phyloP scores from a whole-genome alignment of 2,113 vertebrate genomes.

The Pedetes capensis region DNA sequence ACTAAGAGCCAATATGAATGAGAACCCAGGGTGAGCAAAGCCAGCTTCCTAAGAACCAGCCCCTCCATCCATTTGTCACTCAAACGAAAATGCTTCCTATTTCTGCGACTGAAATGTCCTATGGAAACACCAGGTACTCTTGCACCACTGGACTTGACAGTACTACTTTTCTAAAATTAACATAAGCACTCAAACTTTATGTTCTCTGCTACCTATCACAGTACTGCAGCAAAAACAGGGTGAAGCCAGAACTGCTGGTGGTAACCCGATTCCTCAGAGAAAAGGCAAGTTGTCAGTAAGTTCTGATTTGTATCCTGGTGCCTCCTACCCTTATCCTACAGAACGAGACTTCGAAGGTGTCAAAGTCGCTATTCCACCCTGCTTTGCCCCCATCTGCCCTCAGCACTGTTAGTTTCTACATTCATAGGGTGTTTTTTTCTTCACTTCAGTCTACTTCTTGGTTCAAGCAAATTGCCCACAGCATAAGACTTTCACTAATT shows the following conservation, averaged over 20 bases:
- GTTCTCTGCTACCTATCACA: not conserved
- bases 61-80: not conserved
- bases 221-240: not conserved
- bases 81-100: not conserved
- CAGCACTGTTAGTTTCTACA: not conserved
- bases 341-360: not conserved
- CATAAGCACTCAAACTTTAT: not conserved
- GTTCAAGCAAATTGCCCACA: not conserved
- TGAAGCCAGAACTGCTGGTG: not conserved
- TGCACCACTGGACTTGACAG: not conserved
- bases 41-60: not conserved
- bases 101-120: conserved; percentile 2
- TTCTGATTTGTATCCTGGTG: not conserved
- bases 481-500: not conserved
- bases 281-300: not conserved
- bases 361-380: not conserved
- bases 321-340: not conserved
- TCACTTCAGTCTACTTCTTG: not conserved
- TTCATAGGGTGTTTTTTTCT: not conserved
- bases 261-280: not conserved
- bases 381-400: not conserved
- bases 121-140: not conserved
- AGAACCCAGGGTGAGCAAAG: not conserved
- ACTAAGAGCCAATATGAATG: not conserved
- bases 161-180: conserved; percentile 27